These are phyloP conservation scores for Drosophila glabriapex DNA, from an alignment of 2,888 invertebrate genomes.

Conservation along the genomic window DNA sequence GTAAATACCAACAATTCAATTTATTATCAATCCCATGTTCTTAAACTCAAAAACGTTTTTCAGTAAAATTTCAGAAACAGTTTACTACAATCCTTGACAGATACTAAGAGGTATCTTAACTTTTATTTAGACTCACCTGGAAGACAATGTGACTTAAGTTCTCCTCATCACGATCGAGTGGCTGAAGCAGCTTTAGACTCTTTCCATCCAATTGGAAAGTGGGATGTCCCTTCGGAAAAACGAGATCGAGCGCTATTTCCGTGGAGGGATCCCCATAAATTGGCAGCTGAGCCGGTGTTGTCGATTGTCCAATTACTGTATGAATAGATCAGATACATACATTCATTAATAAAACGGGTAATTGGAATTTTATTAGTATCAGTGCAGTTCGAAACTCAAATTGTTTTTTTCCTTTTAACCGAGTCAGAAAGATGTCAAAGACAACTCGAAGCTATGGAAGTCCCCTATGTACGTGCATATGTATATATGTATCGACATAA, in stretches of 20 bases:
- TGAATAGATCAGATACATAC: slow-evolving; percentile 78
- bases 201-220: slow-evolving; percentile 94
- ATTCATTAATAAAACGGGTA: background rate
- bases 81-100: background rate
- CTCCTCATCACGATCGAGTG: slow-evolving; percentile 93
- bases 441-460: slow-evolving; percentile 17
- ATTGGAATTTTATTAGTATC: slow-evolving; percentile 10
- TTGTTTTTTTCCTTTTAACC: slow-evolving; percentile 3
- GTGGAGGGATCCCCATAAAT: slow-evolving; percentile 93
- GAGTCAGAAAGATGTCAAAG: slow-evolving; percentile 1
- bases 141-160: slow-evolving; percentile 95
- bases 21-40: background rate
- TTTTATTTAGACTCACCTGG: slow-evolving; percentile 87
- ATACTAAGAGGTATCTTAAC: background rate
- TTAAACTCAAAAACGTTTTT: background rate
- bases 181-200: slow-evolving; percentile 91
- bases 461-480: slow-evolving; percentile 4
- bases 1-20: background rate
- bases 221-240: slow-evolving; percentile 92
- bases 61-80: background rate
- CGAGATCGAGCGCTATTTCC: slow-evolving; percentile 91
- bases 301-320: slow-evolving; percentile 92
- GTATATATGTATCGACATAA: slow-evolving; percentile 21
- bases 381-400: slow-evolving; percentile 7
- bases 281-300: slow-evolving; percentile 92